Evolutionary conservation across 1,140 invertebrate genomes (phyloP).

Genomic region (Matsumurasca onukii): DNA sequence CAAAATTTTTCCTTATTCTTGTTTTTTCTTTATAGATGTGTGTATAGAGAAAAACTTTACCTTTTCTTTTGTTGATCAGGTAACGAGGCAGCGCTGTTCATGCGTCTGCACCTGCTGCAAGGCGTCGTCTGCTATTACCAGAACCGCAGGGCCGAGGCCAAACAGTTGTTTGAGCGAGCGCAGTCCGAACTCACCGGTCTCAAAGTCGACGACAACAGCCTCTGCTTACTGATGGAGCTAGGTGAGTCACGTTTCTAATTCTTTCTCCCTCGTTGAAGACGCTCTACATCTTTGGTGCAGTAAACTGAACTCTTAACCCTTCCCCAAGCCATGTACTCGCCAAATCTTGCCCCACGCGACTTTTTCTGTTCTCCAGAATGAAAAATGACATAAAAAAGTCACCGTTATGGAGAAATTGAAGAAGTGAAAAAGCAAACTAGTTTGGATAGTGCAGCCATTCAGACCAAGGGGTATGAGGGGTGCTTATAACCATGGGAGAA

Average conservation of each 20-base stretch:
- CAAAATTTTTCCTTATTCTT: too few species aligned
- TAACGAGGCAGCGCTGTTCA: slow-evolving; percentile 68
- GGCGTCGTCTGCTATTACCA: slow-evolving; percentile 75
- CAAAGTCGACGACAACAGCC: slow-evolving; percentile 59
- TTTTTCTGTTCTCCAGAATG: too few species aligned
- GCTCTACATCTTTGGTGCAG: neutral
- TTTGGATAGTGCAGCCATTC: too few species aligned
- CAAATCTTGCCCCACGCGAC: too few species aligned
- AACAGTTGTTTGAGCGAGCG: slow-evolving; percentile 56
- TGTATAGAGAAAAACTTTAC: too few species aligned
- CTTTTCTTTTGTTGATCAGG: slow-evolving; percentile 49
- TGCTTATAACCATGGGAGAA: too few species aligned
- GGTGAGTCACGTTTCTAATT: too few species aligned
- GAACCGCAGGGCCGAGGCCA: slow-evolving; percentile 61
- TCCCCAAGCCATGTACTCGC: neutral
- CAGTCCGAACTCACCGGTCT: slow-evolving; percentile 59
- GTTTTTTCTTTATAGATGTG: too few species aligned
- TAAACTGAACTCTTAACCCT: neutral
- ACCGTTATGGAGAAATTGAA: too few species aligned
- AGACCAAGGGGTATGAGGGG: too few species aligned
- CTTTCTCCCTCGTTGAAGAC: neutral
- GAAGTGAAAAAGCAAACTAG: too few species aligned
- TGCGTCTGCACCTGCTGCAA: slow-evolving; percentile 75
- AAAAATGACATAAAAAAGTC: too few species aligned
- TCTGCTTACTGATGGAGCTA: slow-evolving; percentile 57